Evolutionary conservation across 2,888 invertebrate species (phyloP), one percentile per base, ranked within the genome.

Genomic region (Sarcophaga carnaria): DNA sequence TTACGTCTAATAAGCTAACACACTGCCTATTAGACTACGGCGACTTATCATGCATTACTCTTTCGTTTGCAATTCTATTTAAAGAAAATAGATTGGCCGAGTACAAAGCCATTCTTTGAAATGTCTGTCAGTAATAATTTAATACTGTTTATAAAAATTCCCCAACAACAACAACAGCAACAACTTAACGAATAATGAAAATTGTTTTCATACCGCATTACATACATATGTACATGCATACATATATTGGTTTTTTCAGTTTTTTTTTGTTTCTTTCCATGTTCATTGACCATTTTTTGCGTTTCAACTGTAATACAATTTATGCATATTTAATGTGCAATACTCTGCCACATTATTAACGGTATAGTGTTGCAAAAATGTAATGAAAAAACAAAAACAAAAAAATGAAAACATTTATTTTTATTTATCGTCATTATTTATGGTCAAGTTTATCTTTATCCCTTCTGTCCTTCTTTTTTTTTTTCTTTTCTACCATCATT

Each of bases 281-380:
- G 70, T 80, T 80, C 80, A 78, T 81, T 78, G 72, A 64, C 69
- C 63, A 84, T 84, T 84, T 84, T 37, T 76, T 49, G 66, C 70
- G 20, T 70, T 84, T 54, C 2, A 76, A 67, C 62, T 14, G 74
- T 37, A 66, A 27, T 67, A 66, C 60, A 80, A 66, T 80, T 76
- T 78, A n/a, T 81, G 74, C 63, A 70, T 66, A 54, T 72, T 63
- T 59, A 77, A 80, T 85, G 71, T 76, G 37, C 60, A 47, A 71
- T 54, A 25, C 25, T 54, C 14, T 62, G 22, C n/a, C 62, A 59
- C 67, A 67, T 67, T 74, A 54, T 74, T 74, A 70, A 47, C 74
- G 62, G 66, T 78, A 59, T 11, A 69, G 71, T 72, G 71, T 76
- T 77, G 45, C 69, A 60, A 37, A 20, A 76, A 20, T 59, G 12